Percentiles rank a stretch among this genome's conserved stretches.
These are phyloP conservation scores for Muricea muricata DNA, from an alignment of 92 coral and sea anemone genomes.

Conservation along the genomic window DNA sequence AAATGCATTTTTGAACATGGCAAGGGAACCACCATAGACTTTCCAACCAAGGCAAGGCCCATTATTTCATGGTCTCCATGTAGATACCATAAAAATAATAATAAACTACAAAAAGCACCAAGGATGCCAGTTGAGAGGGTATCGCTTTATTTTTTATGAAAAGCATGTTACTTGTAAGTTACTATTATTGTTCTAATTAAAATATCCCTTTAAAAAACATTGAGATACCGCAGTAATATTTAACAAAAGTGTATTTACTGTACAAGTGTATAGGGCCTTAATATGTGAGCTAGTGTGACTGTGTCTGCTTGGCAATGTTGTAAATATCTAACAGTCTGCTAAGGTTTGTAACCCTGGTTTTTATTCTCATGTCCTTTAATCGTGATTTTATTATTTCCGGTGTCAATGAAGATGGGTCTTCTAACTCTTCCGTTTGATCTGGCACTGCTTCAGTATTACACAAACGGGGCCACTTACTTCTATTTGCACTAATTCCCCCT, in stretches of 20 bases:
- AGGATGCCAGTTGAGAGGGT: conserved; percentile 57
- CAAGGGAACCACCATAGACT: conserved; percentile 43
- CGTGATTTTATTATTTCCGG: conserved; percentile 16
- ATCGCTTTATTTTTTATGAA: conserved; percentile 17
- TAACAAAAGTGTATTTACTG: no score
- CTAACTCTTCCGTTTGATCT: conserved; percentile 1
- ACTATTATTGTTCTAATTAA: neutral
- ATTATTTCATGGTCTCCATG: conserved; percentile 45
- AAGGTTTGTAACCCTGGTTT: conserved; percentile 46
- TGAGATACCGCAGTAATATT: no score
- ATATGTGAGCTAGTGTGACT: neutral
- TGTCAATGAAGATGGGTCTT: conserved; percentile 5
- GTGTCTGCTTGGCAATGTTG: conserved; percentile 40
- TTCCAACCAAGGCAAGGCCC: conserved; percentile 58
- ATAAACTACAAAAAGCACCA: conserved; percentile 44
- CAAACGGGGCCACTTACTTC: conserved; percentile 38
- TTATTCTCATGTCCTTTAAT: conserved; percentile 50
- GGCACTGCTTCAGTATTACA: neutral
- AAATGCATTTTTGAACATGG: no score
- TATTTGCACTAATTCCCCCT: conserved; percentile 2
- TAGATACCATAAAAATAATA: conserved; percentile 16
- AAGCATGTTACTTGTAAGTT: conserved; percentile 26
- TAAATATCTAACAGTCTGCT: conserved; percentile 54
- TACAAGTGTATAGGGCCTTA: no score
- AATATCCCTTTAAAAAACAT: neutral